phyloP scores from a whole-genome alignment of 2,113 vertebrate genomes.

The Oenanthe melanoleuca region DNA sequence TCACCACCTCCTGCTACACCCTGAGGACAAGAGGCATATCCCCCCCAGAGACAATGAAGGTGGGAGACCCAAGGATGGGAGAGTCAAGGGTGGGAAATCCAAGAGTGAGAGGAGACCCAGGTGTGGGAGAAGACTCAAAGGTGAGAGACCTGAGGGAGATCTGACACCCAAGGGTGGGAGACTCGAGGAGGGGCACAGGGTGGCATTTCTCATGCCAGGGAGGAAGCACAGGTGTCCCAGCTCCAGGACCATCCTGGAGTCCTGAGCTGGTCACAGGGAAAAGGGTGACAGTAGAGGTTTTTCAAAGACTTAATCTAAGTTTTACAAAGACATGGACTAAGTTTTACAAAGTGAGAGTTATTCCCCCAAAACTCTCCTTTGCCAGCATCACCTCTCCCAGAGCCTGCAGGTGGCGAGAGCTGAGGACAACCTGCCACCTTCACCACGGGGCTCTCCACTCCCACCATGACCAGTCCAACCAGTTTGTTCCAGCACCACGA shows the following conservation, averaged over 20 bases:
- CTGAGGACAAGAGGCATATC: background rate
- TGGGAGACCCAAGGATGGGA: background rate
- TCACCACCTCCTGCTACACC: background rate
- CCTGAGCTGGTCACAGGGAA: accelerated
- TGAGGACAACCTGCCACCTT: accelerated
- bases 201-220: background rate
- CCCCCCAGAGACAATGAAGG: accelerated
- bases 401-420: accelerated
- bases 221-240: background rate
- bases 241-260: background rate
- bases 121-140: background rate
- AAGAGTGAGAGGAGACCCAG: background rate
- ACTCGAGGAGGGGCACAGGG: background rate
- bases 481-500: accelerated
- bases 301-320: background rate
- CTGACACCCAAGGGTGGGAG: background rate
- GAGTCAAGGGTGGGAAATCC: background rate
- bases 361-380: background rate
- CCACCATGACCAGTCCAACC: conserved; percentile 4
- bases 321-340: background rate
- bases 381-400: background rate
- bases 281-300: background rate
- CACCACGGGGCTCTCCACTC: background rate
- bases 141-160: background rate
- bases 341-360: background rate